Conservation (phyloP, 2,113 vertebrate species). For the Mohoua ochrocephala region DNA sequence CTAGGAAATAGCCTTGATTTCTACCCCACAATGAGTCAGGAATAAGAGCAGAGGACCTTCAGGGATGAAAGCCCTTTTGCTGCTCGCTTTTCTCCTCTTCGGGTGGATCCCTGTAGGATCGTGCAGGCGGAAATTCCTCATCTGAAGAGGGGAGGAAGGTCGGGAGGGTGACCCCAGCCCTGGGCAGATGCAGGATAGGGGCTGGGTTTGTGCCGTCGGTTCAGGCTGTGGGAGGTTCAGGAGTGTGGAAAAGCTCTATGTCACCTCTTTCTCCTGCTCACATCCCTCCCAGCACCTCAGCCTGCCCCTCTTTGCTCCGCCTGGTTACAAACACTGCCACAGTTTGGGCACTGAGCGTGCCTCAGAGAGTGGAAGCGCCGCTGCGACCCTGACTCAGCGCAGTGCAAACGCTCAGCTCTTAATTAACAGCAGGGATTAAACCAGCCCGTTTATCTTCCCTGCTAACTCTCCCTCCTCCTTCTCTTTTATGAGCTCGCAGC, state of each 20-base stretch:
- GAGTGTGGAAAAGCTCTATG: not conserved
- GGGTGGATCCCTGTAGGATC: not conserved
- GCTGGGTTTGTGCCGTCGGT: not conserved
- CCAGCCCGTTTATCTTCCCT: slow-evolving; percentile 24
- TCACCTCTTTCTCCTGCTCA: not conserved
- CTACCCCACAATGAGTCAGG: not conserved
- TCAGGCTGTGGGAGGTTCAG: not conserved
- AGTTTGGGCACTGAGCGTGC: not conserved
- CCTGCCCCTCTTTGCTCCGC: not conserved
- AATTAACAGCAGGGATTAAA: slow-evolving; percentile 24
- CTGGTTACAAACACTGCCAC: accelerated
- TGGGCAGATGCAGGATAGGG: not conserved
- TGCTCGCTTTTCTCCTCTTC: not conserved
- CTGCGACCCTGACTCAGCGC: not conserved
- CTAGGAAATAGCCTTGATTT: not conserved
- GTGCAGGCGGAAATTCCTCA: not conserved
- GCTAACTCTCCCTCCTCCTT: slow-evolving; percentile 36
- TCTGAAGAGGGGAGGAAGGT: not conserved
- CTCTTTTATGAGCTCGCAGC: not conserved
- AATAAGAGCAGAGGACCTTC: not conserved
- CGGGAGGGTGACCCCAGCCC: not conserved
- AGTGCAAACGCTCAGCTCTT: not conserved
- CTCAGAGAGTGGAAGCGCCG: not conserved
- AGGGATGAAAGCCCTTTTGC: not conserved
- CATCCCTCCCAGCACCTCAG: not conserved